A percentile compares a stretch with the other conserved stretches of the same genome.
Conservation (phyloP, 2,113 vertebrate species). For the Corythornis vintsioides region DNA sequence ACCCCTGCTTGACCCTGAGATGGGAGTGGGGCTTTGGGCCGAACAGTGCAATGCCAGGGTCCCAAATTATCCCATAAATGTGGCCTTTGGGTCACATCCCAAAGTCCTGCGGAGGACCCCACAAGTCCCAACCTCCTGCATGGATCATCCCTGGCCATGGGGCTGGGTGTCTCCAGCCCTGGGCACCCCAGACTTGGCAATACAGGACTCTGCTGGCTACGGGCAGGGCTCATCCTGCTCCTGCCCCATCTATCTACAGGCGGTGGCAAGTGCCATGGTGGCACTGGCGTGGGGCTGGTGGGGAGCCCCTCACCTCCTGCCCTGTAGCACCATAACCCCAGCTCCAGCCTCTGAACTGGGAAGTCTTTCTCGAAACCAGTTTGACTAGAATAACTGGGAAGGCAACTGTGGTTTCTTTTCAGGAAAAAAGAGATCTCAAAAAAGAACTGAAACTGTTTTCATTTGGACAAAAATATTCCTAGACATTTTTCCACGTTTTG, state of each 20-base stretch:
- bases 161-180: neutral
- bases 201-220: neutral
- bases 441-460: conserved; percentile 63
- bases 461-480: conserved; percentile 65
- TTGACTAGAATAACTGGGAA: conserved; percentile 63
- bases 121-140: neutral
- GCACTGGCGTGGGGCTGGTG: neutral
- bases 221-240: neutral
- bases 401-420: conserved; percentile 67
- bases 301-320: neutral
- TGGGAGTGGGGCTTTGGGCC: neutral
- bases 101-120: no score
- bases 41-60: accelerated
- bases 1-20: neutral
- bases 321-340: neutral
- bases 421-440: conserved; percentile 48
- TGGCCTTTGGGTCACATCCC: neutral
- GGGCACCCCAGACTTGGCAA: neutral
- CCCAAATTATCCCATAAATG: neutral
- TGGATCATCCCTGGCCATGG: accelerated
- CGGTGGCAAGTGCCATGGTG: accelerated
- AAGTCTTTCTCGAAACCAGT: conserved; percentile 59
- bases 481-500: conserved; percentile 57
- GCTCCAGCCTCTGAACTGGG: conserved; percentile 21
- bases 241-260: neutral